These are phyloP conservation scores for Seladonia tumulorum DNA, from an alignment of 2,888 invertebrate species.

Conservation along the genomic window DNA sequence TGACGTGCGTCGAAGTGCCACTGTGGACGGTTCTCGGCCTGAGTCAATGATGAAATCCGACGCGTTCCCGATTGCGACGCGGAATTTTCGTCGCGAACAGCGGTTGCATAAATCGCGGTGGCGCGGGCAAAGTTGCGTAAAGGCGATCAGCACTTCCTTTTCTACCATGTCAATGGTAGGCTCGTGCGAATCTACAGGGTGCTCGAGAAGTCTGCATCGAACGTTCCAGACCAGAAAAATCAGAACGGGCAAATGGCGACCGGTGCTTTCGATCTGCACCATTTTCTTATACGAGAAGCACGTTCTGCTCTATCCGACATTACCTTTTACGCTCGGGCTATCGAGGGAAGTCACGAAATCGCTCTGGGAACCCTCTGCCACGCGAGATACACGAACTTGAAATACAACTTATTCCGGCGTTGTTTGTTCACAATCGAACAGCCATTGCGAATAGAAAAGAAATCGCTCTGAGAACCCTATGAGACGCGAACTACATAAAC, in stretches of 20 bases:
- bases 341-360: too few species aligned
- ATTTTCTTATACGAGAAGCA: background rate
- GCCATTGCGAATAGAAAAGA: background rate
- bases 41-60: slow-evolving; percentile 33
- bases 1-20: background rate
- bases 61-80: slow-evolving; percentile 11
- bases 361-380: too few species aligned
- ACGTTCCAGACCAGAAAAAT: background rate
- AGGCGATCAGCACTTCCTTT: slow-evolving; percentile 31
- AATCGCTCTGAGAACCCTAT: background rate
- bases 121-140: slow-evolving; percentile 37
- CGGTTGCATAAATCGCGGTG: slow-evolving; percentile 53
- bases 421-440: background rate
- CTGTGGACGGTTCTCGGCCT: background rate
- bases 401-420: background rate
- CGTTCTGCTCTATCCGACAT: background rate
- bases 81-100: slow-evolving; percentile 19
- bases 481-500: background rate
- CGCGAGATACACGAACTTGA: too few species aligned
- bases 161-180: background rate
- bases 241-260: too few species aligned
- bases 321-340: too few species aligned
- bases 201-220: background rate
- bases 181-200: background rate
- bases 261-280: background rate